These are phyloP conservation scores for Hetaerina americana DNA, from an alignment of 1,140 invertebrate species.

Conservation along the genomic window DNA sequence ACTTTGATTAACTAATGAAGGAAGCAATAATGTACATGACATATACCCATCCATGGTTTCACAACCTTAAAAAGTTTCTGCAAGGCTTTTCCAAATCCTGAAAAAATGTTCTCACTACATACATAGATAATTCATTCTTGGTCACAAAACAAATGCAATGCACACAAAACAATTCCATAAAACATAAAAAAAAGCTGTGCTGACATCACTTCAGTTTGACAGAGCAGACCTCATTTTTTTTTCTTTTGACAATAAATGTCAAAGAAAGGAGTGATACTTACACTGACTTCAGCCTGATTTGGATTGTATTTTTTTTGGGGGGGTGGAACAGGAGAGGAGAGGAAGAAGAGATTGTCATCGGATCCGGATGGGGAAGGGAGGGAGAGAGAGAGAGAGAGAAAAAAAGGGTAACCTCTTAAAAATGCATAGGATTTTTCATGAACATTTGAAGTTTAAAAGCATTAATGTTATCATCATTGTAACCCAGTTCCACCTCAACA, in stretches of 20 bases:
- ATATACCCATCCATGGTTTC: too few species aligned
- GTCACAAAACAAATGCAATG: not conserved
- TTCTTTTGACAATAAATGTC: not conserved
- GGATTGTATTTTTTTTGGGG: not conserved
- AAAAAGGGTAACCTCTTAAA: not conserved
- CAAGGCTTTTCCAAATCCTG: too few species aligned
- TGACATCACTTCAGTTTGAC: not conserved
- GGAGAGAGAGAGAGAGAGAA: conserved; percentile 3
- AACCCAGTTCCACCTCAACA: too few species aligned
- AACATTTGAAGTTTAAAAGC: too few species aligned
- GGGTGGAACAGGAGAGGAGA: not conserved
- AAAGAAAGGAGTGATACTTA: conserved; percentile 28
- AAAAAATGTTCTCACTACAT: too few species aligned
- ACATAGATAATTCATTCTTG: not conserved
- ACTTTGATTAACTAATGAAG: too few species aligned
- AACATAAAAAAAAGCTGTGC: not conserved
- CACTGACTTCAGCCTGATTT: conserved; percentile 35
- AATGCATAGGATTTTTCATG: not conserved
- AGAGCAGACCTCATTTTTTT: not conserved
- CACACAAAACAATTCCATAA: not conserved
- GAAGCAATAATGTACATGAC: too few species aligned
- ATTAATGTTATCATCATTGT: too few species aligned
- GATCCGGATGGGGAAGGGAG: not conserved
- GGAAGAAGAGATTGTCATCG: too few species aligned
- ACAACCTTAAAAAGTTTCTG: too few species aligned